Evolutionary conservation across 1,140 invertebrate genomes (phyloP).

Genomic region (Cydia strobilella): DNA sequence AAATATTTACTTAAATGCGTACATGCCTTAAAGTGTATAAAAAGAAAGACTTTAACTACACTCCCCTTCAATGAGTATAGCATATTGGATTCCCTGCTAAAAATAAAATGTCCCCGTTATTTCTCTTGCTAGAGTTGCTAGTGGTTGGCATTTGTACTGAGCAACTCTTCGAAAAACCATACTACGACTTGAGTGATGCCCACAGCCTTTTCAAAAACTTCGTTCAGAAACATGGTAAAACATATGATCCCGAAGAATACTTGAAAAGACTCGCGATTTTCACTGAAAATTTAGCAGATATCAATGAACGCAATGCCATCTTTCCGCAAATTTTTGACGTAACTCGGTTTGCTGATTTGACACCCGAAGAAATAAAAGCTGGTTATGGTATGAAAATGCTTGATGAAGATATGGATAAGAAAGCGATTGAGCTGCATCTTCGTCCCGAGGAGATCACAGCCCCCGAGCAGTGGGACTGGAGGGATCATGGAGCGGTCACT

Average conservation of each 20-base stretch:
- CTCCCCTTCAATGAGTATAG: too few relatives aligned
- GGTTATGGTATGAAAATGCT: background rate
- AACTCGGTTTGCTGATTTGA: background rate
- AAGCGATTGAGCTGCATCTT: background rate
- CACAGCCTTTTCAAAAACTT: background rate
- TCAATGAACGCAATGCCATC: background rate
- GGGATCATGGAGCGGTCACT: background rate
- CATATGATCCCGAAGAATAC: background rate
- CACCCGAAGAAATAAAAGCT: background rate
- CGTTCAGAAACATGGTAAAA: background rate
- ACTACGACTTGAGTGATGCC: constrained; percentile 1
- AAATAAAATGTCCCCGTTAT: background rate
- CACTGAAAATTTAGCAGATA: background rate
- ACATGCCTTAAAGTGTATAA: constrained; percentile 3
- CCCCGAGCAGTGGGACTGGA: constrained; percentile 8
- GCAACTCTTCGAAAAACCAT: background rate
- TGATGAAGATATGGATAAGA: background rate
- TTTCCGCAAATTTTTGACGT: background rate
- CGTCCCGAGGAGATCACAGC: background rate
- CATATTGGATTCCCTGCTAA: background rate
- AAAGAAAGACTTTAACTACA: background rate
- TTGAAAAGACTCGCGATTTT: background rate
- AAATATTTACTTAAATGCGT: background rate
- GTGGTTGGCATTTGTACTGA: background rate
- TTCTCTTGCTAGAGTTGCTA: background rate